Evolutionary conservation across 2,113 vertebrate species (phyloP).

Genomic region (Monopterus albus): DNA sequence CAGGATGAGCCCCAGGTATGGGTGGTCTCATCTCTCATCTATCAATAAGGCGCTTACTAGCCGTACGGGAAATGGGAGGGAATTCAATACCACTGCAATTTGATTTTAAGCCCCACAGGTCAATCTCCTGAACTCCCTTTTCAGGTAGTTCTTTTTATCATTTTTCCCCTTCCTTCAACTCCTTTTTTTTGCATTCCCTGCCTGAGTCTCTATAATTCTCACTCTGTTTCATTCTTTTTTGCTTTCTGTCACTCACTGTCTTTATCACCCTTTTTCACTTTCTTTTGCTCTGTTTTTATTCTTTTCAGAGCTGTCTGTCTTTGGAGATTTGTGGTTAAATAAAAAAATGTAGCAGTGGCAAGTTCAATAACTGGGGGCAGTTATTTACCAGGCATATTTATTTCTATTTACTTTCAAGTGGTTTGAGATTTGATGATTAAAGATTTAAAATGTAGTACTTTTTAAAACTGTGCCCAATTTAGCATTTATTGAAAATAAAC

Average conservation of each 20-base stretch:
- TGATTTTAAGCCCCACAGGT: constrained; percentile 84
- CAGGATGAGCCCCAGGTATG: constrained; percentile 83
- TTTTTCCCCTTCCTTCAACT: constrained; percentile 48
- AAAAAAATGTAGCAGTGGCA: constrained; percentile 20
- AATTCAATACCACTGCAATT: constrained; percentile 84
- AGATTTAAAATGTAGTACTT: no score
- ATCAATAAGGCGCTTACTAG: constrained; percentile 86
- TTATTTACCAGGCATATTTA: no score
- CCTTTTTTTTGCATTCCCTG: constrained; percentile 29
- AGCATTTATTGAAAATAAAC: no score
- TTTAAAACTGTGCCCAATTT: no score
- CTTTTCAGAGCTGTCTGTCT: constrained; percentile 8
- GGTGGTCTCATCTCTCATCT: constrained; percentile 84
- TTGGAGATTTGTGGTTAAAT: constrained; percentile 35
- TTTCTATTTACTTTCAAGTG: no score
- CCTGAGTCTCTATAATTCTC: neutral
- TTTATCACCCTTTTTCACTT: constrained; percentile 10
- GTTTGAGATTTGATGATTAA: no score
- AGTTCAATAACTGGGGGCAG: constrained; percentile 12
- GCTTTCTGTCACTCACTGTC: constrained; percentile 18
- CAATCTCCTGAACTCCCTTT: constrained; percentile 81
- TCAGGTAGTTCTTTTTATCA: constrained; percentile 67
- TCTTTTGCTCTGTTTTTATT: constrained; percentile 7
- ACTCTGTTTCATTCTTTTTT: constrained; percentile 26
- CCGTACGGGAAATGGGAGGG: constrained; percentile 81